Evolutionary conservation across 2,113 vertebrate species (phyloP), one percentile per base, ranked within the genome.

Genomic region (Echinops telfairi): DNA sequence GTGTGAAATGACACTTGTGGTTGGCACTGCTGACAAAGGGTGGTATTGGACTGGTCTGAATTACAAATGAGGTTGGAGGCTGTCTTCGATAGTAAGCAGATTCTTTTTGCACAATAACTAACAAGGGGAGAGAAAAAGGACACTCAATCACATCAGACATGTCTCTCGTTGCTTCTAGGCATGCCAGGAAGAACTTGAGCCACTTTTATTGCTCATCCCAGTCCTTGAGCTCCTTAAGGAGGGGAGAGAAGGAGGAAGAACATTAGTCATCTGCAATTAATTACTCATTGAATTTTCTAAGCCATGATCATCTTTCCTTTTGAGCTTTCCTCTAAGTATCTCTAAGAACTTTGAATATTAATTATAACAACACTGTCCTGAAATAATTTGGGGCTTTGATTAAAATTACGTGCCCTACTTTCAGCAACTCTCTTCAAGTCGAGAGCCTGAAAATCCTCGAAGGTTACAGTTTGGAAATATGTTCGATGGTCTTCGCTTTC

Each of bases 321-420:
- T n/a, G 92, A 97, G 95, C 89, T 94, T 96, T 95, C 81, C 84
- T 93, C 91, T 91, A 84, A 95, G 95, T 19, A 94, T 92, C 95
- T 94, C 86, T 91, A 93, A 97, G 87, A 96, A 96, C 88, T 91
- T 95, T 68, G 76, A 94, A 86, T 94, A 88, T 97, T 97, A 97
- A 97, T 97, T 96, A 96, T 88, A 87, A 92, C 20, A 94, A 95
- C 78, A 79, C 53, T 77, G 73, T 89, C 95, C 91, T 95, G 76
- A 97, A 95, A 80, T 95, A 87, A 96, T 95, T 94, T 95, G 60
- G 57, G 90, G 87, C 85, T 95, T 92, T 96, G 95, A 95, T 96
- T 97, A 95, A 95, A 95, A 80, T 73, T 82, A 33, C 31, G 19
- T 94, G 91, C 38, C 94, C 93, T 95, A 85, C 82, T 95, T 95